Conservation (phyloP, 1,140 invertebrate species). For the Rhopalosiphum padi region DNA sequence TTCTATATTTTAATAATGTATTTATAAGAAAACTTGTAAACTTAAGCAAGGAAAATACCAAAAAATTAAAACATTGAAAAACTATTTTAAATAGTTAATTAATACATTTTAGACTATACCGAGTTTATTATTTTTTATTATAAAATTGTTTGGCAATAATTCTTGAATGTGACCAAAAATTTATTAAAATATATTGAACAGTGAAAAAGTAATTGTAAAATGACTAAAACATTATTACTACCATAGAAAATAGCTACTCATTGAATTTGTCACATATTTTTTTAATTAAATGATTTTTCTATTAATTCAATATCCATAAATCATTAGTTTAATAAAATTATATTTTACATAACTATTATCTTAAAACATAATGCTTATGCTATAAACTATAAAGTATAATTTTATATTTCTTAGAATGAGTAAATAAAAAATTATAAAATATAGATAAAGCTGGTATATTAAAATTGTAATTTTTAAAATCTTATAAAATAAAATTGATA, state of each 20-base stretch:
- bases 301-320: not conserved
- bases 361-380: not conserved
- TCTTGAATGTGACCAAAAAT: not conserved
- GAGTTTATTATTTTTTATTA: not conserved
- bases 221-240: not conserved
- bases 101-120: no score
- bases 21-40: no score
- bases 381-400: not conserved
- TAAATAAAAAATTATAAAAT: not conserved
- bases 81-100: no score
- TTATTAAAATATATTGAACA: not conserved
- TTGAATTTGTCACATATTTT: not conserved
- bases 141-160: not conserved
- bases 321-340: no score
- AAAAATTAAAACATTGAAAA: no score
- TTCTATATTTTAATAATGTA: no score
- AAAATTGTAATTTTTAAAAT: not conserved
- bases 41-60: no score
- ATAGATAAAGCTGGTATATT: not conserved
- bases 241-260: not conserved
- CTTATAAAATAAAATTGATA: not conserved
- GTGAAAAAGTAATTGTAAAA: not conserved
- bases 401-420: not conserved
- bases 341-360: no score
- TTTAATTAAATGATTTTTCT: not conserved